A percentile compares a stretch with the other conserved stretches of the same genome.
Conservation (phyloP, 2,113 vertebrate genomes). For the Tursiops truncatus region DNA sequence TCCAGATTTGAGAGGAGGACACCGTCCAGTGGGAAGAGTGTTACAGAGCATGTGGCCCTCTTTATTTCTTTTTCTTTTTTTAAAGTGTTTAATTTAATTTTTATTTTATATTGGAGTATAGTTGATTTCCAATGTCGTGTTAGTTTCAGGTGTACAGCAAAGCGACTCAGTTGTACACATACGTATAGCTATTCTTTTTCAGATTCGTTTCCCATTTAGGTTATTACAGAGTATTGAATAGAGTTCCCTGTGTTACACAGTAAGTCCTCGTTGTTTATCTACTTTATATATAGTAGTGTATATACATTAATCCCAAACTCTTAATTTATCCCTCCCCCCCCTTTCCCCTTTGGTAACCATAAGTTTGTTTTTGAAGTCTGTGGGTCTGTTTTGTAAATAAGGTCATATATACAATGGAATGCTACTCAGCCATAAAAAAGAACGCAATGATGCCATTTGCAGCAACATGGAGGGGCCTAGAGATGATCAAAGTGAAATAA, state of each 20-base stretch:
- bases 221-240: background rate
- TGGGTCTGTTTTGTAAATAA: background rate
- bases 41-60: fast-evolving
- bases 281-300: background rate
- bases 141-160: background rate
- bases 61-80: background rate
- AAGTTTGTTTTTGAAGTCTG: background rate
- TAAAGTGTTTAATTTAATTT: background rate
- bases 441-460: too few species aligned
- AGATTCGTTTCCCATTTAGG: background rate
- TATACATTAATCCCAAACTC: background rate
- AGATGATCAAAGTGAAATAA: background rate
- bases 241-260: background rate
- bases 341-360: background rate
- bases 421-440: too few species aligned
- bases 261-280: background rate
- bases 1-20: background rate
- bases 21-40: background rate
- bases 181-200: background rate
- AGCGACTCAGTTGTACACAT: background rate
- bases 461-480: too few species aligned
- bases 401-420: background rate
- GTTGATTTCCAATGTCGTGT: background rate
- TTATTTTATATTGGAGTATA: background rate
- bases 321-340: background rate